A percentile compares a stretch with the other conserved stretches of the same genome.
phyloP scores from a whole-genome alignment of 2,888 invertebrate genomes.

The Lasioglossum calceatum region DNA sequence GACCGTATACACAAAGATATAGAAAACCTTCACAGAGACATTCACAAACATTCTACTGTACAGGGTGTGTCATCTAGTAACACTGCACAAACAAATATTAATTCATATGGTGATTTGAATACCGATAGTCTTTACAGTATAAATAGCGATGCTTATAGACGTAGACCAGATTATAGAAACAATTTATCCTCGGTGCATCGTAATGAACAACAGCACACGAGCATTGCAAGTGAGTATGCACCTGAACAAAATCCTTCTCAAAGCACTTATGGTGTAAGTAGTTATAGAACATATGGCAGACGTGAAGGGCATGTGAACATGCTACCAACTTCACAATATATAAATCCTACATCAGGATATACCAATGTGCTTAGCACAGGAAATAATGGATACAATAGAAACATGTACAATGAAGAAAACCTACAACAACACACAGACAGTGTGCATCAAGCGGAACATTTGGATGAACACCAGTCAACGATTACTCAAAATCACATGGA shows the following conservation, averaged over 20 bases:
- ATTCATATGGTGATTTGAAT: conserved; percentile 5
- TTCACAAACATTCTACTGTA: conserved; percentile 7
- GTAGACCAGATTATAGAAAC: conserved; percentile 27
- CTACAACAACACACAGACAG: conserved; percentile 38
- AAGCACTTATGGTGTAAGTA: conserved; percentile 36
- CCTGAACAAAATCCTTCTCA: conserved; percentile 42
- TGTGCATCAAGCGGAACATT: conserved; percentile 15
- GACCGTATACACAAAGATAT: conserved; percentile 45
- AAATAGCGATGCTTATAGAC: conserved; percentile 39
- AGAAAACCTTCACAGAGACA: conserved; percentile 49
- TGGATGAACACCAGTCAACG: conserved; percentile 41
- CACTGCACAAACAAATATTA: conserved; percentile 23
- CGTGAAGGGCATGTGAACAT: conserved; percentile 28
- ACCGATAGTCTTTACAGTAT: conserved; percentile 27
- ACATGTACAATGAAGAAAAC: background rate
- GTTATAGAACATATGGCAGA: conserved; percentile 47
- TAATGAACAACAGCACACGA: conserved; percentile 35
- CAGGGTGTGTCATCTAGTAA: conserved; percentile 26
- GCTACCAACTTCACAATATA: conserved; percentile 39
- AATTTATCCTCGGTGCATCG: conserved; percentile 19
- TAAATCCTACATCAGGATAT: conserved; percentile 44
- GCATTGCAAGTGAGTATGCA: conserved; percentile 19
- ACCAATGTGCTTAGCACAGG: conserved; percentile 32
- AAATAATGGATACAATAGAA: conserved; percentile 31
- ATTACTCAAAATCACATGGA: conserved; percentile 39